Conservation (phyloP, 2,888 invertebrate species). For the Patella depressa region DNA sequence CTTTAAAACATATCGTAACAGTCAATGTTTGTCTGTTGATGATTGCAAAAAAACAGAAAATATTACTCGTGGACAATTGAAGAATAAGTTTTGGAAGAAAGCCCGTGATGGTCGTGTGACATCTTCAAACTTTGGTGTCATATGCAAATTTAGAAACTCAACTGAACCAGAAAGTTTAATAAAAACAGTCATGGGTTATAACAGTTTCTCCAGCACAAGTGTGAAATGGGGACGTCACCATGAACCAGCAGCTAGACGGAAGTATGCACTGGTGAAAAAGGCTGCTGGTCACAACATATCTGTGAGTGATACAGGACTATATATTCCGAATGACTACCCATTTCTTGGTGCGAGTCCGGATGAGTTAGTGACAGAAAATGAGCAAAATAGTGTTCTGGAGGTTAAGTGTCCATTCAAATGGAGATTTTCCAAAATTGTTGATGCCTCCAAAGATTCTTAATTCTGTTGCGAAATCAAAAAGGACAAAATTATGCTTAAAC, state of each 20-base stretch:
- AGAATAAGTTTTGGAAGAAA: background rate
- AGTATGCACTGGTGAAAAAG: constrained; percentile 4
- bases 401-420: constrained; percentile 10
- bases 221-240: background rate
- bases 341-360: constrained; percentile 8
- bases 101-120: background rate
- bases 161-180: constrained; percentile 6
- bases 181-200: constrained; percentile 3
- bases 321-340: background rate
- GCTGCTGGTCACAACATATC: background rate
- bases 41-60: constrained; percentile 1
- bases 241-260: constrained; percentile 4
- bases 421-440: background rate
- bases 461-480: constrained; percentile 8
- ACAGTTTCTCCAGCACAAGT: background rate
- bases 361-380: background rate
- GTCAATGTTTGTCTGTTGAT: background rate
- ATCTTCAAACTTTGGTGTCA: background rate
- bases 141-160: background rate
- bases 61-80: background rate
- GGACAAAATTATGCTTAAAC: constrained; percentile 1
- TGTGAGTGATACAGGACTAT: constrained; percentile 6
- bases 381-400: background rate
- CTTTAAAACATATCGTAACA: background rate
- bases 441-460: background rate